phyloP scores from a whole-genome alignment of 2,113 vertebrate species.

The Ageneiosus marmoratus region DNA sequence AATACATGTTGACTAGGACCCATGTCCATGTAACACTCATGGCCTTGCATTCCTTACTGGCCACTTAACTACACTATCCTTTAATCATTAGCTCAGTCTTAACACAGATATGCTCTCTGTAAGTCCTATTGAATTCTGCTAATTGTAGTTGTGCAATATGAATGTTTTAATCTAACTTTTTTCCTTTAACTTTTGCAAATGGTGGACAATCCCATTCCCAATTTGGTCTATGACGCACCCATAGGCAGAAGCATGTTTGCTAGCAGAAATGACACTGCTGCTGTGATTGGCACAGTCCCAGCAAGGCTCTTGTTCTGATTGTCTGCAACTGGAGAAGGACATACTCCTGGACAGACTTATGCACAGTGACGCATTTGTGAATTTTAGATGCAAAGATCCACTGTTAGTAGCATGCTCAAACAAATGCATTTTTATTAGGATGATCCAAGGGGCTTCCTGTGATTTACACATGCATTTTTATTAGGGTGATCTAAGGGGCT shows the following conservation, averaged over 20 bases:
- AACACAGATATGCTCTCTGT: background rate
- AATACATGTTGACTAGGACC: constrained; percentile 1
- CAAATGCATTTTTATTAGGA: too few species aligned
- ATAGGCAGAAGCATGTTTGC: background rate
- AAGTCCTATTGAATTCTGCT: background rate
- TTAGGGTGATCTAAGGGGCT: background rate
- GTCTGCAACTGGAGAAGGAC: background rate
- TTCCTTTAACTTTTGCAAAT: background rate
- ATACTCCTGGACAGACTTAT: background rate
- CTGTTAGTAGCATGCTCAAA: background rate
- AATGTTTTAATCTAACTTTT: background rate
- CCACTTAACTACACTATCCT: constrained; percentile 35
- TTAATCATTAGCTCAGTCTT: constrained; percentile 43
- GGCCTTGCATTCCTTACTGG: constrained; percentile 35
- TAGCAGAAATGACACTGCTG: constrained; percentile 11
- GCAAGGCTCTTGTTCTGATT: constrained; percentile 16
- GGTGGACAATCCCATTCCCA: background rate
- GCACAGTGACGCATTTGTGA: constrained; percentile 5
- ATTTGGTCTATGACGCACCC: background rate
- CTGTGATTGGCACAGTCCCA: constrained; percentile 18
- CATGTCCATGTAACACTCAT: constrained; percentile 12
- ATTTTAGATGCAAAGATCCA: background rate
- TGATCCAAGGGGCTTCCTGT: background rate
- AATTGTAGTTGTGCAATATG: background rate
- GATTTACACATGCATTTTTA: background rate